Base-by-base conservation (phyloP, 2,888 invertebrate genomes). In the Hipparchia sbordonii region DNA sequence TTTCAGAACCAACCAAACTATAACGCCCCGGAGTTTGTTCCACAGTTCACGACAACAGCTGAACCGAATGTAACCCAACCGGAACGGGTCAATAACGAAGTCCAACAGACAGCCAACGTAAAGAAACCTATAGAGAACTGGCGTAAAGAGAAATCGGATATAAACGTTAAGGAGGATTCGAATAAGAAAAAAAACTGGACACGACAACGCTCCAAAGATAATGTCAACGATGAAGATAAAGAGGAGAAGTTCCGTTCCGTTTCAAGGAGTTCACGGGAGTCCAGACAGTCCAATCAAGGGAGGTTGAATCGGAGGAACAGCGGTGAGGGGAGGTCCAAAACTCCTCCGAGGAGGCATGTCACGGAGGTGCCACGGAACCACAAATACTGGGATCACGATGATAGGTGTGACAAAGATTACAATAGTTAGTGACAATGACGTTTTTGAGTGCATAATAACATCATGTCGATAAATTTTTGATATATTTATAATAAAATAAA, bases 381-480 rank as follows among this genome's bases (percentile, higher is more conserved):
- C 1, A 93, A 92, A 70, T 93, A 93, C 59, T 93, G 93, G 93
- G 93, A 92, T 77, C 93, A 93, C 45, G 93, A 93, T 59, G 93
- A 93, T 23, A 79, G 93, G 2, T 92, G 92, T 77, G 93, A 93
- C 70, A 91, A 88, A 62, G 93, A 93, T 74, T 93, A 93, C 46
- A 89, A 89, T 72, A 92, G 92, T 90, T 93, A 92, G 90, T 90
- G 81, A 73, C 45, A 74, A 74, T 76, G 74, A 62, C 61, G 5
- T 39, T 12, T 73, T 13, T 12, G 51, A 7, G 51, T 57, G 23
- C 57, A 9, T 56, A 33, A 8, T 39, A 62, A 72, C 51, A 67
- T 23, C 63, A 70, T 67, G 70, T 67, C 48, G 62, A 33, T 46
- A 48, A 6, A n/a, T 46, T n/a, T 67, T 45, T 67, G n/a, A 56